Conservation (phyloP, 2,888 invertebrate genomes). For the Schizotus pectinicornis region DNA sequence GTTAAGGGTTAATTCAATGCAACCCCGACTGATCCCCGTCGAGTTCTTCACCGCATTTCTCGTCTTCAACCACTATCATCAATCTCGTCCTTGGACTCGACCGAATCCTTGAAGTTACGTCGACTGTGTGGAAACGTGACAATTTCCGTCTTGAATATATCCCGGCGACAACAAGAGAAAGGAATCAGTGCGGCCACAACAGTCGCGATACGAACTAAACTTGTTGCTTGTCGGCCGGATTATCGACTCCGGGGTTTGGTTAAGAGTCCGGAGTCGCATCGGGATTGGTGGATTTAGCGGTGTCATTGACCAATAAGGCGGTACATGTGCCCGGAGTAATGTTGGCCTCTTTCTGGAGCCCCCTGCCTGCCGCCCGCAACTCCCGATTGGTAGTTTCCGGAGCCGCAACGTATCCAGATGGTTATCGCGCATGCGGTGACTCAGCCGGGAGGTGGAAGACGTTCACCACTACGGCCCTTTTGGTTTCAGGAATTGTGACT, state of each 20-base stretch:
- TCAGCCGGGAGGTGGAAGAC: constrained; percentile 6
- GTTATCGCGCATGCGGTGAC: constrained; percentile 47
- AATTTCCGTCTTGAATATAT: constrained; percentile 10
- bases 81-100: background rate
- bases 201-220: constrained; percentile 37
- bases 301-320: constrained; percentile 51
- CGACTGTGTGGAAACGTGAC: constrained; percentile 4
- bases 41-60: background rate
- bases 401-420: constrained; percentile 47
- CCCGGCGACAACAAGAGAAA: background rate
- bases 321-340: constrained; percentile 37
- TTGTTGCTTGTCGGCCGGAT: constrained; percentile 47
- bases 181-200: constrained; percentile 33
- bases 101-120: background rate
- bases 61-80: background rate
- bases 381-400: constrained; percentile 54
- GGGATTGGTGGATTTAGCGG: constrained; percentile 46
- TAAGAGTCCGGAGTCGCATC: constrained; percentile 30
- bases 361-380: constrained; percentile 40
- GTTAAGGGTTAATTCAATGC: constrained; percentile 20
- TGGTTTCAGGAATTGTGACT: too few species aligned
- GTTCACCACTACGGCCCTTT: constrained; percentile 14
- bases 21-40: constrained; percentile 2
- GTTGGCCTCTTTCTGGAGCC: constrained; percentile 51
- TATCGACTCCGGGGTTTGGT: constrained; percentile 48